Conservation (phyloP, 2,888 invertebrate genomes). For the Parnassius apollo region DNA sequence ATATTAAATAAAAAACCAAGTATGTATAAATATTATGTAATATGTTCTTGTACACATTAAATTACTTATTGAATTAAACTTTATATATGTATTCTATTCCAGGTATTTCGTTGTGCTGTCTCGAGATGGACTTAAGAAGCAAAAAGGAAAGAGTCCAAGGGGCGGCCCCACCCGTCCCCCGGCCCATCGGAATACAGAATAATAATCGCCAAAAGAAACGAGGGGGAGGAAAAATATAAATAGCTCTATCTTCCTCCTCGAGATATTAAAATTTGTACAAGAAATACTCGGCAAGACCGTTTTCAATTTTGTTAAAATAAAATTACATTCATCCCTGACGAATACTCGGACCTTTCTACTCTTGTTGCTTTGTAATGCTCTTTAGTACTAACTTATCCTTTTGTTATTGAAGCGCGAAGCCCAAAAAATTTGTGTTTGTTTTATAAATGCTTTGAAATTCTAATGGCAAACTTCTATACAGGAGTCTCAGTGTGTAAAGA, state of each 20-base stretch:
- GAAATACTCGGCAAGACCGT: slow-evolving; percentile 49
- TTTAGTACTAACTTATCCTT: slow-evolving; percentile 27
- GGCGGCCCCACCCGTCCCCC: slow-evolving; percentile 54
- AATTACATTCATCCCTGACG: slow-evolving; percentile 52
- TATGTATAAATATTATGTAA: neutral
- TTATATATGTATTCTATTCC: slow-evolving; percentile 38
- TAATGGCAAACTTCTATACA: too few species aligned
- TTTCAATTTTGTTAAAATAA: slow-evolving; percentile 73
- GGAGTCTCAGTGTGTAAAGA: too few species aligned
- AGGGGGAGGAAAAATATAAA: slow-evolving; percentile 78
- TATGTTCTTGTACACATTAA: neutral
- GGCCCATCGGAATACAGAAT: slow-evolving; percentile 78
- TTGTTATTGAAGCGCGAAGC: slow-evolving; percentile 19
- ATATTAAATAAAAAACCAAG: neutral
- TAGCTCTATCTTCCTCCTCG: slow-evolving; percentile 68
- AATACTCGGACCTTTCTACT: slow-evolving; percentile 31
- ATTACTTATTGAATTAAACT: neutral
- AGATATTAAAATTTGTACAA: slow-evolving; percentile 78
- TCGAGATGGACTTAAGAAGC: slow-evolving; percentile 82
- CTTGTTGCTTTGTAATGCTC: slow-evolving; percentile 33
- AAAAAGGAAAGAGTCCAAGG: slow-evolving; percentile 80
- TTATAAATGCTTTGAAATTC: neutral
- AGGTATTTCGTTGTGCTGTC: slow-evolving; percentile 49
- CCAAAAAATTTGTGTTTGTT: neutral
- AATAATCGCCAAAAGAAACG: slow-evolving; percentile 80